Percentiles rank a stretch among this genome's conserved stretches.
phyloP scores from a whole-genome alignment of 2,797 vertebrate genomes.

The Atherinosoma microstoma region DNA sequence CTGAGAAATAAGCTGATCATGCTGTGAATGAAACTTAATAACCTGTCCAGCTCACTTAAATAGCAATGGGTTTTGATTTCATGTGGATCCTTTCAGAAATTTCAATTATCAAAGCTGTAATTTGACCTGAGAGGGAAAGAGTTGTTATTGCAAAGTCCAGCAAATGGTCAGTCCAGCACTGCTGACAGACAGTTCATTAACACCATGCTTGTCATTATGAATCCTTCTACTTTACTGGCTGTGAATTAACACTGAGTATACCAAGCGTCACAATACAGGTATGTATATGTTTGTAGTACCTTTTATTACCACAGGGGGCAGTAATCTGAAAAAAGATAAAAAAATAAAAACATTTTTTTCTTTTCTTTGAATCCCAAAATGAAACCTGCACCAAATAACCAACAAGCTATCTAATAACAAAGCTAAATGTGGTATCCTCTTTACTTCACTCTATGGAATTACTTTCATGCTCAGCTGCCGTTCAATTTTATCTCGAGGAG shows the following conservation, averaged over 20 bases:
- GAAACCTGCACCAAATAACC: constrained; percentile 21
- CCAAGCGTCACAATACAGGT: constrained; percentile 29
- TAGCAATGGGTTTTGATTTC: constrained; percentile 52
- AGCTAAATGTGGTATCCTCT: constrained; percentile 42
- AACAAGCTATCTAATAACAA: constrained; percentile 18
- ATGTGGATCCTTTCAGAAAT: constrained; percentile 75
- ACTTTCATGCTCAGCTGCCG: constrained; percentile 73
- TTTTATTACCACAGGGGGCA: constrained; percentile 46
- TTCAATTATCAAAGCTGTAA: constrained; percentile 72
- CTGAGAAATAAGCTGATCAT: constrained; percentile 64
- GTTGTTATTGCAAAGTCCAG: constrained; percentile 43
- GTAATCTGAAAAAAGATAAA: neutral
- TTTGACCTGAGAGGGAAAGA: constrained; percentile 46
- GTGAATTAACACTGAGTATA: constrained; percentile 13
- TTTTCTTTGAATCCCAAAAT: constrained; percentile 33
- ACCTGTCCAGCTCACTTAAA: constrained; percentile 73
- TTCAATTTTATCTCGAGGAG: constrained; percentile 66
- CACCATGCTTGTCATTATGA: constrained; percentile 44
- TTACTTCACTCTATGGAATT: constrained; percentile 46
- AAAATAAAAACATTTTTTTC: constrained; percentile 4
- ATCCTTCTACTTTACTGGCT: constrained; percentile 46
- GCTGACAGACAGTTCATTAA: constrained; percentile 50
- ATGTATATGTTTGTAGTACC: constrained; percentile 60
- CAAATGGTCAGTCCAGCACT: constrained; percentile 23
- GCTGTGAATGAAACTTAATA: constrained; percentile 75